Evolutionary conservation across 1,140 invertebrate genomes (phyloP), one percentile per base, ranked within the genome.

Genomic region (Drosophila kurseongensis): DNA sequence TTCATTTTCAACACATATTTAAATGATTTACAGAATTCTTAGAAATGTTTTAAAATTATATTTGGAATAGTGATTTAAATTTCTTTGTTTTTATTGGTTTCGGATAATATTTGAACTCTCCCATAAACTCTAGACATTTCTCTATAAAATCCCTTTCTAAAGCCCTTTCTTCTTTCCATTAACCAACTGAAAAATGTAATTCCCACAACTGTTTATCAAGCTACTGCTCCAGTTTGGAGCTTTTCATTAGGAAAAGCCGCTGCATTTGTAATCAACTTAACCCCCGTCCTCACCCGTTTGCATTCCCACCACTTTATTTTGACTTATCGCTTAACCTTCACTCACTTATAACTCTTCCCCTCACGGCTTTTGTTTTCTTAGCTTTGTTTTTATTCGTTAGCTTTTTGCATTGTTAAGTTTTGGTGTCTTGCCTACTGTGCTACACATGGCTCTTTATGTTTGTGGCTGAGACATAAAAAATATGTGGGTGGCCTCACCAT

Each of bases 251-350:
- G 48, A 68, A 55, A 67, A 57, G 67, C 56, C 63, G 58, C 58
- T 69, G 45, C 47, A 71, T 71, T 48, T 47, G 35, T 40, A 56
- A 69, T 69, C 18, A 57, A 56, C 42, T 56, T 42, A 56, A 23
- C 47, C 73, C 36, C 59, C 40, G 44, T 32, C 41, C 5, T 38
- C 45, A 41, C 44, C 45, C 44, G 29, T 47, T 12, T 48, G 18
- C 45, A 72, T 72, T 78, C 59, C 60, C 66, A 60, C 40, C 76
- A 52, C 56, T 60, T 32, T 32, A 44, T 56, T 57, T 81, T 81
- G 79, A 81, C 79, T 78, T 73, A 47, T 61, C 67, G 61, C 67
- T 81, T 81, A 81, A 81, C 79, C 79, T 61, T 79, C 62, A 56
- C 36, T 65, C 52, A 63, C 50, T 81, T 78, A 67, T 73, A 77